Evolutionary conservation across 2,888 invertebrate genomes (phyloP).

Genomic region (Crepidodera aurea): DNA sequence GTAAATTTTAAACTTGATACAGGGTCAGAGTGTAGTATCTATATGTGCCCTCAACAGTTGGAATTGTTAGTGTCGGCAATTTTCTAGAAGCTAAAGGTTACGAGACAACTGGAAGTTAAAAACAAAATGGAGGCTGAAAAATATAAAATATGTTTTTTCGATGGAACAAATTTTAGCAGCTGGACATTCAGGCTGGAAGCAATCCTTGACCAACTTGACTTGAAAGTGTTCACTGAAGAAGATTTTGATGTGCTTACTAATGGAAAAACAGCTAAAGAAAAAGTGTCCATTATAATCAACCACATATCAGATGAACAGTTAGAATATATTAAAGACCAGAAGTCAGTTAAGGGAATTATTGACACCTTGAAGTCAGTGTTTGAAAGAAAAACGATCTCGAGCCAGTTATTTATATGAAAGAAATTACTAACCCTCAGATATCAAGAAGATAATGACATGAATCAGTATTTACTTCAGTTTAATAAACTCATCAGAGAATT

Average conservation of each 20-base stretch:
- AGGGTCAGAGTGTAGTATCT: neutral
- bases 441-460: constrained; percentile 7
- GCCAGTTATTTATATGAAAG: constrained; percentile 14
- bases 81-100: too few relatives aligned
- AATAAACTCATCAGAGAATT: constrained; percentile 44
- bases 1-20: neutral
- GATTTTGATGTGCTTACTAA: neutral
- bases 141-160: constrained; percentile 11
- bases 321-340: constrained; percentile 4
- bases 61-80: too few relatives aligned
- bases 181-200: constrained; percentile 4
- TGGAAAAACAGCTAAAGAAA: neutral
- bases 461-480: constrained; percentile 40
- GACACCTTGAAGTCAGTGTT: neutral
- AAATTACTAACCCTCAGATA: neutral
- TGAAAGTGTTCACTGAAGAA: neutral
- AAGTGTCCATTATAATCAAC: neutral
- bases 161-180: constrained; percentile 5
- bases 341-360: neutral
- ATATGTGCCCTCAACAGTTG: too few relatives aligned
- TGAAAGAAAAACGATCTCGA: constrained; percentile 12
- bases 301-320: constrained; percentile 16
- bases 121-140: constrained; percentile 20
- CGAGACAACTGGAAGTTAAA: too few relatives aligned
- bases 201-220: constrained; percentile 11